Base-by-base conservation (phyloP, 2,113 vertebrate species). In the Narcine bancroftii region DNA sequence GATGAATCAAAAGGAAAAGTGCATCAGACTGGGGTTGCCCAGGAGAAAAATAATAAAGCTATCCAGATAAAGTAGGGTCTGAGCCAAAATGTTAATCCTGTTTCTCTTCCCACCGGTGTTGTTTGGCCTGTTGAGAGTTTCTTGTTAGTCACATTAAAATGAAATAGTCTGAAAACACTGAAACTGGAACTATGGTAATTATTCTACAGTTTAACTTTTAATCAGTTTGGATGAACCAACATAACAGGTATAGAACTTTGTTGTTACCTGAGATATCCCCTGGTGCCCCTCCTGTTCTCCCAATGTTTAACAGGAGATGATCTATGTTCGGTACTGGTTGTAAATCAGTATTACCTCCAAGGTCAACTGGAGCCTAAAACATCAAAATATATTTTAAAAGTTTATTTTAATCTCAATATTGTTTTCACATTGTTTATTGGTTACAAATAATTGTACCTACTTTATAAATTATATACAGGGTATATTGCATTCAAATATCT, bases 251-350 rank as follows among this genome's bases (percentile, higher is more conserved):
- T 11, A 21, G 29, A 66, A 29, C 10, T 45, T 66, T 45, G 66
- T n/a, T 92, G 97, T 98, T 95, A 99, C 99, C 98, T 94, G 98
- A 96, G 50, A 97, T 97, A 93, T 99, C 98, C 0, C 97, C 96
- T 0, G 98, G 95, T n/a, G 96, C 95, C 75, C 76, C 69, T 83
- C 94, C 94, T 0, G 99, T 98, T 95, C 98, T 96, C 94, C 98
- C 98, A 36, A 99, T 99, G 97, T 99, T 99, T 95, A 97, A 96
- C 85, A 99, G 97, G 94, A 99, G 97, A 94, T 99, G 99, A 95
- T 99, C 98, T 2, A 99, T 99, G 96, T 99, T 99, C 92, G 98
- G 99, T 93, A 98, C 97, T 0, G 97, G 96, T 94, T 98, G 98
- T 10, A 97, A 95, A 92, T 99, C 97, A 95, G 97, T 71, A 89